These are phyloP conservation scores for Bombyx huttoni DNA, from an alignment of 2,888 invertebrate genomes.

Conservation along the genomic window DNA sequence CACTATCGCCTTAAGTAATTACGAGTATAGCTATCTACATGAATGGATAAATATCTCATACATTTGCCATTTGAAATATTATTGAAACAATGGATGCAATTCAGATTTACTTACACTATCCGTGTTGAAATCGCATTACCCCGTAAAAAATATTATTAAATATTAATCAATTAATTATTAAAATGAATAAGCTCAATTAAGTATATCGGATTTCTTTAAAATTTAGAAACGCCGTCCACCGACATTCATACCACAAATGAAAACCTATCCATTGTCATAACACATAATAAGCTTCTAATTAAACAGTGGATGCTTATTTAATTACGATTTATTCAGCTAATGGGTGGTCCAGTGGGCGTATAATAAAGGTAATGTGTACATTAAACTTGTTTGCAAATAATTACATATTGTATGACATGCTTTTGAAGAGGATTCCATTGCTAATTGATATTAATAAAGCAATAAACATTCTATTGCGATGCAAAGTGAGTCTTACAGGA, in stretches of 20 bases:
- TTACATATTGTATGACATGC: slow-evolving; percentile 8
- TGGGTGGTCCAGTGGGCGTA: slow-evolving; percentile 31
- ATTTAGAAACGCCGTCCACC: slow-evolving; percentile 3
- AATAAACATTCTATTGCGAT: not conserved
- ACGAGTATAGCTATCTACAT: too few relatives aligned
- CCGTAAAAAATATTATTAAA: too few relatives aligned
- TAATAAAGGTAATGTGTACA: slow-evolving; percentile 22
- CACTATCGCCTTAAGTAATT: too few relatives aligned
- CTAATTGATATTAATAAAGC: not conserved
- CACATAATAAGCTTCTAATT: slow-evolving; percentile 32
- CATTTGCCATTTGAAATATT: too few relatives aligned
- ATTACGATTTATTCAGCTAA: slow-evolving; percentile 39
- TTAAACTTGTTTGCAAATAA: slow-evolving; percentile 7
- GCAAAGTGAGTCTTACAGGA: not conserved
- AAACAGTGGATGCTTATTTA: slow-evolving; percentile 34
- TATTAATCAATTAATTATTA: too few relatives aligned
- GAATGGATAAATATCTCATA: too few relatives aligned
- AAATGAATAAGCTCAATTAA: too few relatives aligned
- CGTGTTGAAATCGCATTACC: too few relatives aligned
- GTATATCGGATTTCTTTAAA: not conserved
- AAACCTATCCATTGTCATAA: slow-evolving; percentile 21
- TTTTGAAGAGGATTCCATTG: not conserved
- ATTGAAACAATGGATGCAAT: too few relatives aligned
- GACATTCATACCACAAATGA: slow-evolving; percentile 1
- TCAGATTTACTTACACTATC: too few relatives aligned